These are phyloP conservation scores for Cheilosia pagana DNA, from an alignment of 2,888 invertebrate genomes.

Conservation along the genomic window DNA sequence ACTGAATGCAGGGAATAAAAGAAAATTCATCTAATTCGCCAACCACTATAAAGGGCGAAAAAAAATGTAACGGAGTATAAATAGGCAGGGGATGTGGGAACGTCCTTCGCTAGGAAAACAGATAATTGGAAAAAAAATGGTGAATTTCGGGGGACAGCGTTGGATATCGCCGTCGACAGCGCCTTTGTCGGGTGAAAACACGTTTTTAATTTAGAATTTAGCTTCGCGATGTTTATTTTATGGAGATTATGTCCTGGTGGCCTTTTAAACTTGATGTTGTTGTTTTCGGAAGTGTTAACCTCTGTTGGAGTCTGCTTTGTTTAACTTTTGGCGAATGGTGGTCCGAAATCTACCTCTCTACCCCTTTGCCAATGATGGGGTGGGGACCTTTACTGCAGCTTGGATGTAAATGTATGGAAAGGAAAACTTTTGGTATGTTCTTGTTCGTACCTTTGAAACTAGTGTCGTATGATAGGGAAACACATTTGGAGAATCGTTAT, in stretches of 20 bases:
- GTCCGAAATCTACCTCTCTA: background rate
- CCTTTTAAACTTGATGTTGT: background rate
- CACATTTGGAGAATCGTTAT: no score
- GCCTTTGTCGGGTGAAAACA: conserved; percentile 44
- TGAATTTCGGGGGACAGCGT: conserved; percentile 26
- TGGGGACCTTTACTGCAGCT: no score
- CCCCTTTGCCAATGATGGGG: background rate
- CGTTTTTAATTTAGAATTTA: conserved; percentile 74
- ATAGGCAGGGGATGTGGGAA: background rate
- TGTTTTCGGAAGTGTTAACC: background rate
- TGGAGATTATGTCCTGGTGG: conserved; percentile 33
- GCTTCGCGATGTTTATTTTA: conserved; percentile 60
- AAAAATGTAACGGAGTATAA: background rate
- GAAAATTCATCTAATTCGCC: conserved; percentile 47
- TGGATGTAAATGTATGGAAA: no score
- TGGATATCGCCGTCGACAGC: conserved; percentile 16
- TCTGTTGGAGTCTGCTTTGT: conserved; percentile 6
- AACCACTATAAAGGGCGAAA: conserved; percentile 43
- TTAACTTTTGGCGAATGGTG: conserved; percentile 1
- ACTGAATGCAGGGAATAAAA: conserved; percentile 22
- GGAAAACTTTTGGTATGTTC: no score
- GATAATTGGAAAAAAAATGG: conserved; percentile 39
- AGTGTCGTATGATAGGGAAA: no score
- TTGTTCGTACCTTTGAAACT: no score
- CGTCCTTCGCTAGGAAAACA: conserved; percentile 32